These are phyloP conservation scores for Phocides pigmalion DNA, from an alignment of 1,140 invertebrate genomes.

Conservation along the genomic window DNA sequence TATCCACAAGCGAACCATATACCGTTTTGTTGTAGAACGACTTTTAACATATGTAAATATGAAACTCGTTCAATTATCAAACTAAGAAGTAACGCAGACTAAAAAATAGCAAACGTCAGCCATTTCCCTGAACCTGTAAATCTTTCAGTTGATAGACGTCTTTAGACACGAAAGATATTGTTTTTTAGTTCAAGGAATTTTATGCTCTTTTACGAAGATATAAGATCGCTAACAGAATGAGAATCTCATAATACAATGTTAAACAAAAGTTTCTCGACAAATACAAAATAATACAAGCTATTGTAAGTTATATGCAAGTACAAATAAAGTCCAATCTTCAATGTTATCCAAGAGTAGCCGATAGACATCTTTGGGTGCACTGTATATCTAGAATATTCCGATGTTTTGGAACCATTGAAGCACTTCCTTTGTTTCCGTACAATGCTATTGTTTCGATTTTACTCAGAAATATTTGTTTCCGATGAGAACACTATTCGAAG, in stretches of 20 bases:
- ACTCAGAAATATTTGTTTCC: slow-evolving; percentile 33
- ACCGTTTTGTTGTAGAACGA: no score
- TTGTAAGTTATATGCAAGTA: background rate
- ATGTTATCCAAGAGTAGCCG: background rate
- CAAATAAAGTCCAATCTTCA: slow-evolving; percentile 3
- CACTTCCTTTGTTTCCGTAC: slow-evolving; percentile 36
- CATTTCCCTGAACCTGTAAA: slow-evolving; percentile 10
- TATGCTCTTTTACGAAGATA: background rate
- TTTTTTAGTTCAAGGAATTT: background rate
- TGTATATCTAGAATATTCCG: slow-evolving; percentile 35
- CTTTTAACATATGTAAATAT: no score
- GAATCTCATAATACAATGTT: background rate
- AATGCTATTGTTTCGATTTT: slow-evolving; percentile 44
- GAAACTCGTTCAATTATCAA: no score
- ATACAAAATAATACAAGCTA: background rate
- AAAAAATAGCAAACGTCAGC: background rate
- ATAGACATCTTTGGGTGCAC: background rate
- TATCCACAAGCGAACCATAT: no score
- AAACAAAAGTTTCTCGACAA: background rate
- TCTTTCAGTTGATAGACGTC: slow-evolving; percentile 12
- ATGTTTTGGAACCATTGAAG: slow-evolving; percentile 29
- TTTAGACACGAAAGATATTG: slow-evolving; percentile 11
- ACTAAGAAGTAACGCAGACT: no score
- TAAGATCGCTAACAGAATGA: background rate
- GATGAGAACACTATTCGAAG: slow-evolving; percentile 2